Base-by-base conservation (phyloP, 2,888 invertebrate species). In the Phlogophora meticulosa region DNA sequence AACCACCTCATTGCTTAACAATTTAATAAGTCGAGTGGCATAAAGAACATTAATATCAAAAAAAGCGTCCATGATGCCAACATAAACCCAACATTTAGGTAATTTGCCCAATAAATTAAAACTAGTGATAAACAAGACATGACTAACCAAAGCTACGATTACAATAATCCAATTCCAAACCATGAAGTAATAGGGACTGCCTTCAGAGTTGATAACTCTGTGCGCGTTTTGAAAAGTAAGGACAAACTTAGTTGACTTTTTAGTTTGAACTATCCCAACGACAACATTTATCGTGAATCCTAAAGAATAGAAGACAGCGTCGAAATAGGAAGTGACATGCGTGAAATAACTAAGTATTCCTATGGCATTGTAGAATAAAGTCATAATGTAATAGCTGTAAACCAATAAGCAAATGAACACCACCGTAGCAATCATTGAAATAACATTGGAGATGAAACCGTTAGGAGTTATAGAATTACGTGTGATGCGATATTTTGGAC, bases 191-290 rank as follows among this genome's bases (percentile, higher is more conserved):
- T 48, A 55, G 5, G 15, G 36, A 36, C 13, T 28, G 1, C 10
- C 1, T 7, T 55, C 7, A 28, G 24, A 2, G 4, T 42, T 55
- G 4, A 63, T 4, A 20, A 55, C 36, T 28, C 34, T 49, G 20
- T 67, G 66, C 7, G 63, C 20, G 24, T 49, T 46, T 66, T 66
- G 65, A 20, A 46, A 53, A 11, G 13, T n/a, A 4, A 46, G 28
- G 28, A 28, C 28, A 5, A 28, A 28, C 28, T 28, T 28, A 28
- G 28, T 28, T 28, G 5, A 28, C 28, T 28, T 28, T 4, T 28
- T 2, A 28, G 28, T 28, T 28, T 28, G 28, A 28, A 28, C 28
- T 2, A 28, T 28, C 28, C 28, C 28, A 28, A 28, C 5, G 5
- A 28, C 28, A 5, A 28, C 2, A 28, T 28, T 28, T 5, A 28